These are phyloP conservation scores for Phoeniculus purpureus DNA, from an alignment of 2,797 vertebrate species.

Conservation along the genomic window DNA sequence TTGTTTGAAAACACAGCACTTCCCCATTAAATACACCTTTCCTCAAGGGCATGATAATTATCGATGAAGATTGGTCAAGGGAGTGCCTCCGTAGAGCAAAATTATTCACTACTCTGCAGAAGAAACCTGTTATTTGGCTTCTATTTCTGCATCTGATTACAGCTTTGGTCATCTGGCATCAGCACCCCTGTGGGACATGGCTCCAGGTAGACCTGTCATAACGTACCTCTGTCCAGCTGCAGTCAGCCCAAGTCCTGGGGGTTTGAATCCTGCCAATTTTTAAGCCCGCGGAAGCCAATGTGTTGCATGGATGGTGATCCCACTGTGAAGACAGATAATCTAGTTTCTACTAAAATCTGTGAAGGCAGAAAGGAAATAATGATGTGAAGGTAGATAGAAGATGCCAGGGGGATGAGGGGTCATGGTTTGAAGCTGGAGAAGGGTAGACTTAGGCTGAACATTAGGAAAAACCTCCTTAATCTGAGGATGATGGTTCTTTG, in stretches of 20 bases:
- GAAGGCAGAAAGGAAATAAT: neutral
- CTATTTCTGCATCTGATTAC: neutral
- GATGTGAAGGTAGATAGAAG: no score
- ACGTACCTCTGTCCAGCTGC: neutral
- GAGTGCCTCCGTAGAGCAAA: neutral
- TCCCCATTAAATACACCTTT: neutral
- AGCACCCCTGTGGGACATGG: neutral
- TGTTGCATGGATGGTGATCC: neutral
- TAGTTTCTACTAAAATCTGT: neutral
- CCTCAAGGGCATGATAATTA: neutral
- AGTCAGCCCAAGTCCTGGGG: neutral
- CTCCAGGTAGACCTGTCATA: neutral
- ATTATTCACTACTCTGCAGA: neutral
- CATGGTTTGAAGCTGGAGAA: no score
- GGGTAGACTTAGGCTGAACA: no score
- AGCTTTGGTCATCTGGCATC: neutral
- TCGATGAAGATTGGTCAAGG: neutral
- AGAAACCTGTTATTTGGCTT: neutral
- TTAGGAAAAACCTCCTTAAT: no score
- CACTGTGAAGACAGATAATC: neutral
- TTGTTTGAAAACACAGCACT: neutral
- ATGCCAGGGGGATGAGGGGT: no score
- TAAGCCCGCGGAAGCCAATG: neutral
- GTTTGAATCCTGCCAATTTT: neutral
- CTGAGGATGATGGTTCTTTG: no score